Conservation (phyloP, 2,888 invertebrate species). For the Sepioteuthis lessoniana region DNA sequence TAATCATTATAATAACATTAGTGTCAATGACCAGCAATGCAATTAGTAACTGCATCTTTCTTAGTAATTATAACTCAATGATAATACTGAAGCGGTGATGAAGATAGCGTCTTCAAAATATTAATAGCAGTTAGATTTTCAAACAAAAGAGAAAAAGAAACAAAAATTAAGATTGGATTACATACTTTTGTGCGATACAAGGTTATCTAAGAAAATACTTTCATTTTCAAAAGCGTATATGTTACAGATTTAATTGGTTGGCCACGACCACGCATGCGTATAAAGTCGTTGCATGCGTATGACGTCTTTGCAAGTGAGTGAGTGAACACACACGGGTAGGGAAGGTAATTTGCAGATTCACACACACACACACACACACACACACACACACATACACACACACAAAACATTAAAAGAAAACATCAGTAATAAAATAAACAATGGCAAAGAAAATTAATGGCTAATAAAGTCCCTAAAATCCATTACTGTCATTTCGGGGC, state of each 20-base stretch:
- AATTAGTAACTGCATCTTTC: background rate
- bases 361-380: background rate
- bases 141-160: background rate
- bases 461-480: constrained; percentile 14
- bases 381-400: background rate
- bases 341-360: background rate
- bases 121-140: background rate
- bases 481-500: constrained; percentile 4
- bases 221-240: background rate
- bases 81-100: background rate
- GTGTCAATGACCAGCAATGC: background rate
- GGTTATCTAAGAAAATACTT: background rate
- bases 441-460: background rate
- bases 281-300: background rate
- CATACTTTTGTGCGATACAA: background rate
- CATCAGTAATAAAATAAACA: background rate
- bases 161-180: background rate
- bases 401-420: background rate
- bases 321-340: background rate
- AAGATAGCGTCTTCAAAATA: background rate
- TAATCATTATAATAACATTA: too few relatives aligned
- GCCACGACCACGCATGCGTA: background rate
- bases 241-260: background rate
- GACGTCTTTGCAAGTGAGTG: background rate
- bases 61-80: background rate